Evolutionary conservation across 2,888 invertebrate genomes (phyloP), one percentile per base, ranked within the genome.

Genomic region (Pegoplata infirma): DNA sequence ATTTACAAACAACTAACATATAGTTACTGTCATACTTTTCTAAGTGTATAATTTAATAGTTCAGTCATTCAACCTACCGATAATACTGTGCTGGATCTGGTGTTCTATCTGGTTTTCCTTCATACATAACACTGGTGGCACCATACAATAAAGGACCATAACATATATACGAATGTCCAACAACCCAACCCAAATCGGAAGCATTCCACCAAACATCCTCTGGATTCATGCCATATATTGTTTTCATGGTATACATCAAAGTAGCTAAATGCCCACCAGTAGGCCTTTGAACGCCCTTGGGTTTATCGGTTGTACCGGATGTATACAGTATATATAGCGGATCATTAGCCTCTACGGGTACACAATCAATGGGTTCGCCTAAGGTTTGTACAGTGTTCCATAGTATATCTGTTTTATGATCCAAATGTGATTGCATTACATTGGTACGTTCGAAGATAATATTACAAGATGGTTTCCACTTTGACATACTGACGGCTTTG

Each of bases 41-140:
- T 1, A n/a, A 7, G 1, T 53, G 3, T 10, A 12, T n/a, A n/a
- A n/a, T n/a, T n/a, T n/a, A n/a, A n/a, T n/a, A n/a, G n/a, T n/a
- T n/a, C n/a, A n/a, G n/a, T n/a, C n/a, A n/a, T n/a, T n/a, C n/a
- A 55, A 74, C 80, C 83, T 86, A 95, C 95, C 96, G 93, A 88
- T 97, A 98, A 90, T 97, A 98, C 87, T 96, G 95, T 44, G 95
- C 95, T 3, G 97, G 94, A 89, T 98, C 96, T 0, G 98, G 98
- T 0, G 98, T 98, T 78, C 97, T 93, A 83, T 98, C 97, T 0
- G 98, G 98, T 87, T 98, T 98, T 2, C 98, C 98, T 89, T 98
- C 96, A 85, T 95, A 96, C 90, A 97, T 92, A 17, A 97, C 91
- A 59, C 94, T 94, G 0, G 97, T 97, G 49, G 87, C 88, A 0